These are phyloP conservation scores for Zelostemma sp. DNA, from an alignment of 1,140 invertebrate species.

Conservation along the genomic window DNA sequence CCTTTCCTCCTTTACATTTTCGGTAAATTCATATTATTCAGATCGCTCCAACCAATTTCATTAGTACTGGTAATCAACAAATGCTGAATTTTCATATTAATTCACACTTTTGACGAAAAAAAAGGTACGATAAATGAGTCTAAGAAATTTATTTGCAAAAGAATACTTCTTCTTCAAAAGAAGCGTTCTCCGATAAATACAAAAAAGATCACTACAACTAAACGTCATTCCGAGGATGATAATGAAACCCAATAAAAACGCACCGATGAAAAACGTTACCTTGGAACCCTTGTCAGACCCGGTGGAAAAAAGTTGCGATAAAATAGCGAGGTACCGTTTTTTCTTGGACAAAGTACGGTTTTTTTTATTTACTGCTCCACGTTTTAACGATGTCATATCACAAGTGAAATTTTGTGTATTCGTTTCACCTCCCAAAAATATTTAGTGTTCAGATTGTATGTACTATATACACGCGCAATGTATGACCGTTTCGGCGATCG, in stretches of 20 bases:
- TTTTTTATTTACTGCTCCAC: no score
- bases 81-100: no score
- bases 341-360: no score
- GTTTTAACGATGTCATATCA: background rate
- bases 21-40: conserved; percentile 45
- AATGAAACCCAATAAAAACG: no score
- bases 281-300: background rate
- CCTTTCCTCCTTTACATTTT: conserved; percentile 74
- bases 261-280: conserved; percentile 4
- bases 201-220: no score
- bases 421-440: conserved; percentile 22
- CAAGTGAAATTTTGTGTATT: conserved; percentile 13
- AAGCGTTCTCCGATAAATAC: no score
- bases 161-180: conserved; percentile 3
- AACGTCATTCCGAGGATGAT: no score
- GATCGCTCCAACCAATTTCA: background rate
- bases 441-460: conserved; percentile 28
- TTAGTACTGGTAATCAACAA: background rate
- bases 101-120: background rate
- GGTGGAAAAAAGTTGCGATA: no score
- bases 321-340: no score
- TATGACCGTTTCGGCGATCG: conserved; percentile 8
- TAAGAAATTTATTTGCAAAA: conserved; percentile 8
- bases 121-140: conserved; percentile 2
- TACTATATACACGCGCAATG: background rate